phyloP scores from a whole-genome alignment of 2,113 vertebrate species.

The Xyrauchen texanus region DNA sequence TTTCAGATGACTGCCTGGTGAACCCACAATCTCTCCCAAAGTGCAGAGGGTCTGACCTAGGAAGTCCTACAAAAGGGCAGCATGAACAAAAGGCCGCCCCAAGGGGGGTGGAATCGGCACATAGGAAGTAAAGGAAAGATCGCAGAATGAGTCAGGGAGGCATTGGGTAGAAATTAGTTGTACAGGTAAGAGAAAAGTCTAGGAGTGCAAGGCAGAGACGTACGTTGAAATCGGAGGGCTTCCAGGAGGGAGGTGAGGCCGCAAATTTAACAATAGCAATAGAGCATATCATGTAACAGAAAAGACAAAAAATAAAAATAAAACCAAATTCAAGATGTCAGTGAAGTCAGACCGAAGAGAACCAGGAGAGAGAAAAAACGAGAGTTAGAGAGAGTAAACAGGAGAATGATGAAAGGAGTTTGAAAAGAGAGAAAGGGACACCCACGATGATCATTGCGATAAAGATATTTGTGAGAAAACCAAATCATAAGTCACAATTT shows the following conservation, averaged over 20 bases:
- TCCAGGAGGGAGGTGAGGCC: conserved; percentile 75
- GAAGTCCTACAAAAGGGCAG: conserved; percentile 81
- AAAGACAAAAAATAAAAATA: conserved; percentile 67
- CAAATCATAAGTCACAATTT: conserved; percentile 38
- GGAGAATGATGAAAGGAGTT: background rate
- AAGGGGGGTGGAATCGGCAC: conserved; percentile 1
- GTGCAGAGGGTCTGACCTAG: conserved; percentile 93
- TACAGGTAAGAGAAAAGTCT: conserved; percentile 63
- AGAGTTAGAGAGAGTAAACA: conserved; percentile 3
- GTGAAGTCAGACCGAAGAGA: conserved; percentile 44
- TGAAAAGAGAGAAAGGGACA: conserved; percentile 36
- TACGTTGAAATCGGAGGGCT: conserved; percentile 81
- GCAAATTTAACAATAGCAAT: conserved; percentile 76
- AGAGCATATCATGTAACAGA: conserved; percentile 79
- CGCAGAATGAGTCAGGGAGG: conserved; percentile 53
- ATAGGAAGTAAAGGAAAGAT: conserved; percentile 49
- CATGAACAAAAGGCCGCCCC: conserved; percentile 45
- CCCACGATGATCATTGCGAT: conserved; percentile 43
- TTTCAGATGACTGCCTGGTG: conserved; percentile 88
- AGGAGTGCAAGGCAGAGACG: conserved; percentile 71
- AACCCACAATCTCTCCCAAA: conserved; percentile 93
- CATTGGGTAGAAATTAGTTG: conserved; percentile 60
- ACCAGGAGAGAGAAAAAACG: conserved; percentile 33
- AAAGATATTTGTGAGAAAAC: conserved; percentile 2
- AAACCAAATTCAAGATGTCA: conserved; percentile 58